A percentile compares a stretch with the other conserved stretches of the same genome.
phyloP scores from a whole-genome alignment of 2,888 invertebrate species.

The Marasmarcha lunaedactyla region DNA sequence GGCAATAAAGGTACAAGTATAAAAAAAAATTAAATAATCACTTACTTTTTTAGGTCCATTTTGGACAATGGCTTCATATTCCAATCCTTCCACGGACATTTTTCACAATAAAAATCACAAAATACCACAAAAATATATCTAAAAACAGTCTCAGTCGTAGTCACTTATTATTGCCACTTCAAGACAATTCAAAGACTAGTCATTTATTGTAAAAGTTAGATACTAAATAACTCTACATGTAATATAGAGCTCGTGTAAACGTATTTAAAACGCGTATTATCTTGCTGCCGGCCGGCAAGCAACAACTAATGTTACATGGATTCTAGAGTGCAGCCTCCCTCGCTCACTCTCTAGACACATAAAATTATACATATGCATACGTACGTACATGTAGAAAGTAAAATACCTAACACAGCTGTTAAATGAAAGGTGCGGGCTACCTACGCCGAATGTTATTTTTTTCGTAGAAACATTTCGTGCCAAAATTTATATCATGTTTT shows the following conservation, averaged over 20 bases:
- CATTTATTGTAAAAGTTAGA: no score
- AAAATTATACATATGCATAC: constrained; percentile 21
- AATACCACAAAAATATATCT: constrained; percentile 25
- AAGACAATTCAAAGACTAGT: no score
- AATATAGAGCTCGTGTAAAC: not conserved
- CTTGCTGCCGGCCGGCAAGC: constrained; percentile 39
- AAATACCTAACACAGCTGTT: constrained; percentile 20
- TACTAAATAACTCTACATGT: no score
- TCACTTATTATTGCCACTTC: not conserved
- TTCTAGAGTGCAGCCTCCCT: constrained; percentile 61
- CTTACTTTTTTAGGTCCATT: constrained; percentile 76
- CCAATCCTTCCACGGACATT: constrained; percentile 72
- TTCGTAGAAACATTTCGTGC: no score
- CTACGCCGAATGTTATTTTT: no score
- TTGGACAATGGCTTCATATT: constrained; percentile 74
- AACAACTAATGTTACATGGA: constrained; percentile 34
- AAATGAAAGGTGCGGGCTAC: constrained; percentile 32
- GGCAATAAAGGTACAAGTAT: constrained; percentile 1
- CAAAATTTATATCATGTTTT: no score
- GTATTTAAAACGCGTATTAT: not conserved
- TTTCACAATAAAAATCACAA: constrained; percentile 44
- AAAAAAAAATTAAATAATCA: constrained; percentile 22
- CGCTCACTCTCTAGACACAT: constrained; percentile 33
- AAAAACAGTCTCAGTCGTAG: no score
- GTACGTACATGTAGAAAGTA: constrained; percentile 38